phyloP scores from a whole-genome alignment of 2,113 vertebrate genomes.

The Fukomys damarensis region DNA sequence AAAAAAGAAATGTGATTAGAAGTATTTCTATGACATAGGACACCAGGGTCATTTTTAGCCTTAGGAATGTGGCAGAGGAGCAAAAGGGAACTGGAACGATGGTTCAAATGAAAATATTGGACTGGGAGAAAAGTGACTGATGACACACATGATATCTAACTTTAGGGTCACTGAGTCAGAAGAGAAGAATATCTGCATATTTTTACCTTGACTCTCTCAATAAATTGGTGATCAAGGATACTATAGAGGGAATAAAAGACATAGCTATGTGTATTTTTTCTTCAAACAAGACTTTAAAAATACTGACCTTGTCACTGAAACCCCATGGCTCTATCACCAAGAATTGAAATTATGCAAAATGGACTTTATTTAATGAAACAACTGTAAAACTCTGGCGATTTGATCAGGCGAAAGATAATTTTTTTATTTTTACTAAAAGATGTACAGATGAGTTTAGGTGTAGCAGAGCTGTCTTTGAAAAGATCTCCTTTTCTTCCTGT shows the following conservation, averaged over 20 bases:
- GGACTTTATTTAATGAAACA: slow-evolving; percentile 39
- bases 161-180: not conserved
- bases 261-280: not conserved
- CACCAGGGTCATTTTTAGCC: slow-evolving; percentile 2
- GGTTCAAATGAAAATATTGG: not conserved
- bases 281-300: slow-evolving; percentile 56
- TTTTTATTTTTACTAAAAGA: slow-evolving; percentile 33
- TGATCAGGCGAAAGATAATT: slow-evolving; percentile 1
- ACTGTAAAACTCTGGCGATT: not conserved
- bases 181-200: slow-evolving; percentile 46
- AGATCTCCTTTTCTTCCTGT: not conserved
- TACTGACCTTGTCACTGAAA: not conserved
- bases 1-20: not conserved
- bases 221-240: slow-evolving; percentile 6
- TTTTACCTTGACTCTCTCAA: slow-evolving; percentile 16
- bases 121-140: not conserved
- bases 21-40: not conserved
- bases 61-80: not conserved
- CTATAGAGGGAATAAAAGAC: slow-evolving; percentile 19
- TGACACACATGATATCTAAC: slow-evolving; percentile 9
- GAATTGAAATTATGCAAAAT: slow-evolving; percentile 11
- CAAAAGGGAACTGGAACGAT: not conserved
- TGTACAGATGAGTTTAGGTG: not conserved
- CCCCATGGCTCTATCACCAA: not conserved
- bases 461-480: slow-evolving; percentile 39